Evolutionary conservation across 2,797 vertebrate species (phyloP).

Genomic region (Eulemur rubriventer): DNA sequence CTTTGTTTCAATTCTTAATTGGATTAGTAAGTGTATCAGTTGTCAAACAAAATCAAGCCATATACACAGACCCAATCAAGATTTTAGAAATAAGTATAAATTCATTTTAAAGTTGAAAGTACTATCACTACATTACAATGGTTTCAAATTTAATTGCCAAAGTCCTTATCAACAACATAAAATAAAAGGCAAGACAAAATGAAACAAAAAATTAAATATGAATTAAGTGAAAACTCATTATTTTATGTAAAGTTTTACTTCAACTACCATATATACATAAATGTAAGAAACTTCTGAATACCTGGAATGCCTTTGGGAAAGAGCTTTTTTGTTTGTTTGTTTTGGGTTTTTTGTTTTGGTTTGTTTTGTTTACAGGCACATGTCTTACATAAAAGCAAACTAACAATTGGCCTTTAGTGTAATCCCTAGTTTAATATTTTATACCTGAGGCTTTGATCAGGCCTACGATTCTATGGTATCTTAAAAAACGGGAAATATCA

Average conservation of each 20-base stretch:
- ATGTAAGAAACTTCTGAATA: not conserved
- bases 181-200: not conserved
- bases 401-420: not conserved
- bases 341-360: not conserved
- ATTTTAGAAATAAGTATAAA: constrained; percentile 15
- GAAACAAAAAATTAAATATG: not conserved
- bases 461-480: not conserved
- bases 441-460: not conserved
- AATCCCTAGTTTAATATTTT: not conserved
- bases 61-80: not conserved
- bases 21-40: not conserved
- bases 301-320: not conserved
- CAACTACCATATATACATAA: not conserved
- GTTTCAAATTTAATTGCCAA: not conserved
- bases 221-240: not conserved
- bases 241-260: constrained; percentile 4
- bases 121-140: not conserved
- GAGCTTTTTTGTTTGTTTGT: not conserved
- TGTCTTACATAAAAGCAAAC: not conserved
- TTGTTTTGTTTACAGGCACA: not conserved
- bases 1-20: not conserved
- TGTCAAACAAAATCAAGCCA: not conserved
- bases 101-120: constrained; percentile 31
- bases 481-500: not conserved
- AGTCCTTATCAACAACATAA: not conserved